Evolutionary conservation across 2,113 vertebrate species (phyloP).

Genomic region (Xiphophorus hellerii): DNA sequence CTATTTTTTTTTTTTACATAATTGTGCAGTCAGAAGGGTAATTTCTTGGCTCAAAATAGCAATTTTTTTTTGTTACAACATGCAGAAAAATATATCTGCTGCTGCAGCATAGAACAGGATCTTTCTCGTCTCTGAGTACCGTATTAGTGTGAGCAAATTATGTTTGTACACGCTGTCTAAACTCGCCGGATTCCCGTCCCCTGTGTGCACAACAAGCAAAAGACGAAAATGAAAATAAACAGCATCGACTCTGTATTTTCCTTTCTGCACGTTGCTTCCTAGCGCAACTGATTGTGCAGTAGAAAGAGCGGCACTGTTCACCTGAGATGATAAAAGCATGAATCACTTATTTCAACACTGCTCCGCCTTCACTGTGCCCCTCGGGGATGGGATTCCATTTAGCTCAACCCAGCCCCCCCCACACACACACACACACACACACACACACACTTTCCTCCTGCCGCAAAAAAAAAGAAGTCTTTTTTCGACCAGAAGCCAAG

Average conservation of each 20-base stretch:
- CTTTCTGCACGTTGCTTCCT: neutral
- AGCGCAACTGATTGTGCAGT: constrained; percentile 29
- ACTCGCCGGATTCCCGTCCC: neutral
- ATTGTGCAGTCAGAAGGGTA: neutral
- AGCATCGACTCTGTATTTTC: constrained; percentile 1
- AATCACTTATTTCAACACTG: constrained; percentile 80
- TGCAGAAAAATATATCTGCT: neutral
- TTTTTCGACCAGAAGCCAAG: constrained; percentile 59
- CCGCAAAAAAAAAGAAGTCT: constrained; percentile 31
- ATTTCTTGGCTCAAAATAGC: neutral
- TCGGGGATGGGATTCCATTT: constrained; percentile 72
- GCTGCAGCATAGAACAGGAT: neutral
- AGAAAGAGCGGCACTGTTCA: constrained; percentile 71
- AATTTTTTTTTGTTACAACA: neutral
- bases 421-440: neutral
- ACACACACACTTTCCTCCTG: neutral
- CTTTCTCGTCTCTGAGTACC: neutral
- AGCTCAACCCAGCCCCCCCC: constrained; percentile 31
- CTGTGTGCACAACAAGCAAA: constrained; percentile 9
- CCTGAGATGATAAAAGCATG: constrained; percentile 79
- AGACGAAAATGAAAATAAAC: neutral
- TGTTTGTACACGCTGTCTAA: neutral
- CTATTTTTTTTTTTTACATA: neutral
- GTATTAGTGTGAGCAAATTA: neutral
- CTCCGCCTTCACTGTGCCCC: constrained; percentile 65